These are phyloP conservation scores for Mastacembelus armatus DNA, from an alignment of 2,797 vertebrate species.

Conservation along the genomic window DNA sequence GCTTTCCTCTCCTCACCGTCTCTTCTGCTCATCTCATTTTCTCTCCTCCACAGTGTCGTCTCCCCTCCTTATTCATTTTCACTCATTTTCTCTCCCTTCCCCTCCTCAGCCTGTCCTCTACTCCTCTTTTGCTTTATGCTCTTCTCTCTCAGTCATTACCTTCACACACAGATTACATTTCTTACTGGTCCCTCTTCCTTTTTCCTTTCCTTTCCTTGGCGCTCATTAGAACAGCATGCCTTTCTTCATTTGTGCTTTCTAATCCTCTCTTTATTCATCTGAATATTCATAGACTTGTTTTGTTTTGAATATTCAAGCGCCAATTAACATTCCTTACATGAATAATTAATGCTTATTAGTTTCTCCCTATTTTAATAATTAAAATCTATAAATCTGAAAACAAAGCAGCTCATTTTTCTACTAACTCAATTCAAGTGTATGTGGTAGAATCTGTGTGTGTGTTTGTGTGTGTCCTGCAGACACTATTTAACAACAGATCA, in stretches of 20 bases:
- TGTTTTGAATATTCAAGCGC: conserved; percentile 79
- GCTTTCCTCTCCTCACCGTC: conserved; percentile 32
- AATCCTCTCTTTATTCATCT: conserved; percentile 64
- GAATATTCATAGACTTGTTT: conserved; percentile 78
- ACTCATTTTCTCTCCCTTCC: conserved; percentile 31
- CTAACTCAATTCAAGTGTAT: conserved; percentile 19
- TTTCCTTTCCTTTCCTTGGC: neutral
- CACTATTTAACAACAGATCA: conserved; percentile 72
- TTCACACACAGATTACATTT: conserved; percentile 1
- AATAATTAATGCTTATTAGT: conserved; percentile 80
- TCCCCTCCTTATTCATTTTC: conserved; percentile 44
- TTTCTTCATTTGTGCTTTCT: conserved; percentile 66
- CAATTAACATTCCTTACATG: conserved; percentile 74
- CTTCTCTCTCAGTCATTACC: neutral
- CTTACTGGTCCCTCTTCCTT: conserved; percentile 3
- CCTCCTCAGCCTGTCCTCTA: neutral
- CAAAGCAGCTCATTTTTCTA: conserved; percentile 55
- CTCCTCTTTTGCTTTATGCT: neutral
- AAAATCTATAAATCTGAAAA: conserved; percentile 78
- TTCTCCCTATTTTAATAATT: conserved; percentile 73
- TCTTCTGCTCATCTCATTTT: conserved; percentile 49
- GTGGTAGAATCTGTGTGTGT: conserved; percentile 26
- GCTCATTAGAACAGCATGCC: conserved; percentile 64
- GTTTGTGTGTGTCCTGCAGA: conserved; percentile 50
- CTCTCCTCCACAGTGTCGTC: conserved; percentile 23